Evolutionary conservation across 2,888 invertebrate genomes (phyloP), one percentile per base, ranked within the genome.

Genomic region (Pharmacophagus antenor): DNA sequence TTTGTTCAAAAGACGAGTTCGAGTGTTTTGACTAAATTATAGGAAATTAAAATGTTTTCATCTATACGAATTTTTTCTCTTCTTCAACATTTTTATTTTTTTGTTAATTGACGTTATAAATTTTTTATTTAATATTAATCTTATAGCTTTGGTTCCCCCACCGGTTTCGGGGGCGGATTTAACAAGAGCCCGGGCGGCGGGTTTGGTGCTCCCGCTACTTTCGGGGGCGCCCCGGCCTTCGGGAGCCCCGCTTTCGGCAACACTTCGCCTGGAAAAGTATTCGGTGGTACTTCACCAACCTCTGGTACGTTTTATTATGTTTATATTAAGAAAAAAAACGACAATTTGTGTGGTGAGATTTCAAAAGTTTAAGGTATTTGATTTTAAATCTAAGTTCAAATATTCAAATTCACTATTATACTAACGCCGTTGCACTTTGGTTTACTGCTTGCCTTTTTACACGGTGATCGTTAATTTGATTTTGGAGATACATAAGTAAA

Each of bases 241-340:
- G 92, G 92, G 0, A 79, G 84, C 0, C 69, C 91, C 0, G 81
- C 87, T 0, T 93, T 93, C 70, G 93, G 93, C 0, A 79, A 78
- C 71, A 88, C 92, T 0, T 90, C 91, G 0, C 91, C 92, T 0
- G 78, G 76, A 0, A 86, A 86, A 72, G 68, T 80, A 50, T 92
- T 92, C 62, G 86, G 87, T 1, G 79, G 81, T 15, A 61, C 74
- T 4, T 66, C 84, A 0, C 67, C 61, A n/a, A 42, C 52, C 12
- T 25, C 88, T 8, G 69, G 85, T 85, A 67, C 70, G 76, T 56
- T 18, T 18, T 18, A 18, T n/a, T 15, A n/a, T n/a, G 15, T 37
- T 37, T 15, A 2, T n/a, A 6, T 37, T n/a, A n/a, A 37, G 0
- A 15, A 5, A 2, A 3, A 5, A 6, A 37, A n/a, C 2, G 4